Evolutionary conservation across 2,888 invertebrate genomes (phyloP).

Genomic region (Drosophila meridionalis): DNA sequence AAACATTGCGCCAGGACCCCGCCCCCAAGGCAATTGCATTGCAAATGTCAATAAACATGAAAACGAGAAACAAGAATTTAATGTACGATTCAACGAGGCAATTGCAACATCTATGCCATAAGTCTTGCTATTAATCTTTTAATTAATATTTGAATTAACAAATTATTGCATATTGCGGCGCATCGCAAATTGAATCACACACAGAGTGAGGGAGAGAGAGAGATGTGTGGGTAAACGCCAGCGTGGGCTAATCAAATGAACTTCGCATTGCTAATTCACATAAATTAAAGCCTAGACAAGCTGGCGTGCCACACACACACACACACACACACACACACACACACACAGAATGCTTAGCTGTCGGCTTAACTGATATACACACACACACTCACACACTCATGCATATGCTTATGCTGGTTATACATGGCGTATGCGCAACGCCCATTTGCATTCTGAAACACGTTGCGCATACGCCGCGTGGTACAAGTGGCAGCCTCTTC

Average conservation of each 20-base stretch:
- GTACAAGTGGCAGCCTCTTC: conserved; percentile 56
- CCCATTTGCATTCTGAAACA: conserved; percentile 79
- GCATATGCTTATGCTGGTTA: conserved; percentile 1
- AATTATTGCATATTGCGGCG: conserved; percentile 63
- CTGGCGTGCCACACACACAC: conserved; percentile 44
- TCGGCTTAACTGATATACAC: conserved; percentile 21
- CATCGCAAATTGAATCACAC: conserved; percentile 36
- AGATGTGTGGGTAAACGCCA: conserved; percentile 10
- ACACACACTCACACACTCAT: conserved; percentile 8
- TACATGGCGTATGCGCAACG: conserved; percentile 82
- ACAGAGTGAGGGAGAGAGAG: conserved; percentile 9
- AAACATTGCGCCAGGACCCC: conserved; percentile 45
- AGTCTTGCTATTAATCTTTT: conserved; percentile 69
- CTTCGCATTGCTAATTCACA: conserved; percentile 80
- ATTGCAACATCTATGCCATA: conserved; percentile 65
- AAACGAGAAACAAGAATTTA: conserved; percentile 18
- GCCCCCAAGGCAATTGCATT: conserved; percentile 49
- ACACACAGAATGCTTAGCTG: conserved; percentile 25
- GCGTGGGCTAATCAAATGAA: conserved; percentile 73
- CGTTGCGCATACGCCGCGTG: conserved; percentile 81
- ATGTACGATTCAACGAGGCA: conserved; percentile 54
- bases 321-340: conserved; percentile 20
- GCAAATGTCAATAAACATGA: conserved; percentile 66
- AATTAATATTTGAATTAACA: conserved; percentile 77
- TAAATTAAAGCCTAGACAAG: conserved; percentile 75